phyloP scores from a whole-genome alignment of 2,797 vertebrate species.

The Meda fulgida region DNA sequence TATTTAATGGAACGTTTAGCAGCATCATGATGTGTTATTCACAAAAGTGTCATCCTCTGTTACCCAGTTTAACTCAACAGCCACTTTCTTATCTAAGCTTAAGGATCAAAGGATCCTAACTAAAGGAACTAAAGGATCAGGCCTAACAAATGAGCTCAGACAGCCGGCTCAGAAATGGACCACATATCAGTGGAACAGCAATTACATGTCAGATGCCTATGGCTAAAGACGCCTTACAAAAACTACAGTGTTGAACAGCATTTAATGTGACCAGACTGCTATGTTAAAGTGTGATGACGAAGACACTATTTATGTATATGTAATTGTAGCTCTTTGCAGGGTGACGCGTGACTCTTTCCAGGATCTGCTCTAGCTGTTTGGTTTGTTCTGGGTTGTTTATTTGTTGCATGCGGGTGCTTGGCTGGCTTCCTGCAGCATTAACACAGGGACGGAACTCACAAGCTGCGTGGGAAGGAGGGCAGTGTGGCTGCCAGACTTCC shows the following conservation, averaged over 20 bases:
- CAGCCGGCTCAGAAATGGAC: not conserved
- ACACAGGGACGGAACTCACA: slow-evolving; percentile 55
- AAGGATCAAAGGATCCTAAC: too few species aligned
- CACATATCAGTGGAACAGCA: slow-evolving; percentile 40
- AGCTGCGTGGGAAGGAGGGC: slow-evolving; percentile 56
- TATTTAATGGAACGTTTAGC: not conserved
- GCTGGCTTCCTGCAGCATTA: slow-evolving; percentile 51
- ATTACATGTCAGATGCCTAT: slow-evolving; percentile 42
- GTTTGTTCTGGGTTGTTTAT: slow-evolving; percentile 55
- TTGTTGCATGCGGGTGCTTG: slow-evolving; percentile 47
- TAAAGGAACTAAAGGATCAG: slow-evolving; percentile 53
- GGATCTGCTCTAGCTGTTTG: slow-evolving; percentile 20
- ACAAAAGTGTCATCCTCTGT: slow-evolving; percentile 24
- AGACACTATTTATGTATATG: slow-evolving; percentile 6
- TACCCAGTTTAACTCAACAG: slow-evolving; percentile 26
- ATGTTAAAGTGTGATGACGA: slow-evolving; percentile 24
- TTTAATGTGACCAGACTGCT: slow-evolving; percentile 28
- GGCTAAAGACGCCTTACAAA: slow-evolving; percentile 32
- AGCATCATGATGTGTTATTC: slow-evolving; percentile 10
- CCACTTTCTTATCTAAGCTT: slow-evolving; percentile 55
- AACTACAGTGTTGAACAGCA: slow-evolving; percentile 11
- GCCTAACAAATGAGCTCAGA: slow-evolving; percentile 1
- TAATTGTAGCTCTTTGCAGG: slow-evolving; percentile 36
- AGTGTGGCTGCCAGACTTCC: slow-evolving; percentile 55
- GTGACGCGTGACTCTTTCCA: slow-evolving; percentile 25